A percentile compares a stretch with the other conserved stretches of the same genome.
These are phyloP conservation scores for Bungarus multicinctus DNA, from an alignment of 2,113 vertebrate species.

Conservation along the genomic window DNA sequence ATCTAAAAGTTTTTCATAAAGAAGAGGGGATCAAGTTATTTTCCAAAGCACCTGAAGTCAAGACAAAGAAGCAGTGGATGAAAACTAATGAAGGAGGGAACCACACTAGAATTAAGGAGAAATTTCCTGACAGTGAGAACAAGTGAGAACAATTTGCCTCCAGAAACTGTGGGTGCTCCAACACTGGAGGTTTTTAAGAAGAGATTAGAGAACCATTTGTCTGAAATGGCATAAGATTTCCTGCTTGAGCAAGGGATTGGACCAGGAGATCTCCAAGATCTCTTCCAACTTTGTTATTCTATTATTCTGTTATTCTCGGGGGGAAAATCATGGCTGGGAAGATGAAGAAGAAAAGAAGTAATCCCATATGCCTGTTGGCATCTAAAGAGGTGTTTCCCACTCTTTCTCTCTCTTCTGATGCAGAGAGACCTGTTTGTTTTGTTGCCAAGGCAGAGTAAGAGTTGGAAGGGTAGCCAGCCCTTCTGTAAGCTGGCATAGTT, in stretches of 20 bases:
- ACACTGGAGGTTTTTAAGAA: neutral
- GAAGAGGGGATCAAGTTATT: too few species aligned
- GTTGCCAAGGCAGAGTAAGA: neutral
- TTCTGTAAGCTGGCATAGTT: neutral
- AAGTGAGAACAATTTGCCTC: neutral
- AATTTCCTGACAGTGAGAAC: neutral
- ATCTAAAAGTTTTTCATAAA: too few species aligned
- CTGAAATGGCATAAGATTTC: neutral
- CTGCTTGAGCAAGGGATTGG: neutral
- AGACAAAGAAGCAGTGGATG: neutral
- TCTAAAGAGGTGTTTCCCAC: neutral
- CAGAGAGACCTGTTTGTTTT: neutral
- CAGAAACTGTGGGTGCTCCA: neutral
- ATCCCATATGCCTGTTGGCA: neutral
- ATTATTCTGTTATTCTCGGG: too few species aligned
- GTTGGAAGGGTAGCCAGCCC: neutral
- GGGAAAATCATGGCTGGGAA: neutral
- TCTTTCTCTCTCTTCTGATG: neutral
- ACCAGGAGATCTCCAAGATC: neutral
- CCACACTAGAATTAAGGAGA: neutral
- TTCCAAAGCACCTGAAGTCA: too few species aligned
- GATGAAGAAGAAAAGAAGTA: neutral
- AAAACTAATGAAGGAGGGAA: neutral
- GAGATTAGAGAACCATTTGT: neutral
- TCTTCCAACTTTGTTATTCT: neutral